Evolutionary conservation across 2,888 invertebrate species (phyloP).

Genomic region (Biston betularia): DNA sequence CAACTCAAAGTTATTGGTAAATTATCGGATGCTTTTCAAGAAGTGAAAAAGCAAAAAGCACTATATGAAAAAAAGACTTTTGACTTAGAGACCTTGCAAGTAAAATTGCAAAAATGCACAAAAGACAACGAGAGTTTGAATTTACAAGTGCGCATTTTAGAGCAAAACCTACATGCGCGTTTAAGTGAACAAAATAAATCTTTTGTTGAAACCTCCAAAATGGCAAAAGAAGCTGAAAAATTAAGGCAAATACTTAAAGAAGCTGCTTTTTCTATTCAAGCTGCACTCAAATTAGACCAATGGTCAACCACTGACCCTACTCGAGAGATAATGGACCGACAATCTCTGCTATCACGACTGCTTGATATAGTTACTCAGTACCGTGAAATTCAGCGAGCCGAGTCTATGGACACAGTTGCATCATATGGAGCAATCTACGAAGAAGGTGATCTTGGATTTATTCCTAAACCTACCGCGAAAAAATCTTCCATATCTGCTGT

Average conservation of each 20-base stretch:
- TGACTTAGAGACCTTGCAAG: slow-evolving; percentile 71
- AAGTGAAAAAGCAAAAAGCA: slow-evolving; percentile 78
- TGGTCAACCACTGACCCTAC: slow-evolving; percentile 69
- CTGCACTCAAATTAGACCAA: slow-evolving; percentile 83
- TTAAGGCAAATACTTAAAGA: slow-evolving; percentile 86
- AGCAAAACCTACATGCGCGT: slow-evolving; percentile 86
- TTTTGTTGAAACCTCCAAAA: slow-evolving; percentile 73
- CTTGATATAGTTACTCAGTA: slow-evolving; percentile 82
- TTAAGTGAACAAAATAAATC: slow-evolving; percentile 80
- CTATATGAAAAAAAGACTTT: slow-evolving; percentile 72
- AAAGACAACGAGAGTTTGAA: slow-evolving; percentile 78
- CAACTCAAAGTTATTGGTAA: slow-evolving; percentile 89
- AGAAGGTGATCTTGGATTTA: slow-evolving; percentile 89
- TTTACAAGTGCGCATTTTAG: slow-evolving; percentile 79
- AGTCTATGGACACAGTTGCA: slow-evolving; percentile 75
- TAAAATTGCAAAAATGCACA: slow-evolving; percentile 71
- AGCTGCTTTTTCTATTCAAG: slow-evolving; percentile 87
- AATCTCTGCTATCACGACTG: slow-evolving; percentile 84
- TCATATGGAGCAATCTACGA: slow-evolving; percentile 85
- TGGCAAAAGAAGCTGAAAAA: slow-evolving; percentile 83
- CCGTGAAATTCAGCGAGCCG: slow-evolving; percentile 70
- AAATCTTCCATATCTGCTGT: slow-evolving; percentile 52
- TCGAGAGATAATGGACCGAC: slow-evolving; percentile 76
- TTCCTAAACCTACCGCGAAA: slow-evolving; percentile 79
- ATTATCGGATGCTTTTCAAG: slow-evolving; percentile 85